phyloP scores from a whole-genome alignment of 2,888 invertebrate genomes.

The Strigamia maritima region DNA sequence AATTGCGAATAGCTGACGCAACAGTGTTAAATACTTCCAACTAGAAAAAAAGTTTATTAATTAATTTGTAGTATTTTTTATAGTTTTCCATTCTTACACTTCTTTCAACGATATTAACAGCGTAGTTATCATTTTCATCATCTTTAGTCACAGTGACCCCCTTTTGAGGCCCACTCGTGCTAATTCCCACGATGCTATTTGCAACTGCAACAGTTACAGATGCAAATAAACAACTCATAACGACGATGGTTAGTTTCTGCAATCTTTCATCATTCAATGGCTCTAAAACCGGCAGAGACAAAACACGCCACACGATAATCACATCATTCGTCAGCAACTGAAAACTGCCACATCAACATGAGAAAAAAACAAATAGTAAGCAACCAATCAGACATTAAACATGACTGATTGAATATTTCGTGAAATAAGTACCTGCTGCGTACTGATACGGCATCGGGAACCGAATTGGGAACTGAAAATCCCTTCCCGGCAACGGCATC shows the following conservation, averaged over 20 bases:
- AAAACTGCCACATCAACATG: slow-evolving; percentile 57
- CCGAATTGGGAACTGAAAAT: slow-evolving; percentile 47
- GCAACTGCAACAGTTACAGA: slow-evolving; percentile 55
- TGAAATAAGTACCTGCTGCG: slow-evolving; percentile 58
- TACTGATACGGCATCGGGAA: slow-evolving; percentile 68
- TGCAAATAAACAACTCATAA: slow-evolving; percentile 74
- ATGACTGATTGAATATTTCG: neutral
- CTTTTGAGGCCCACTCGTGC: slow-evolving; percentile 44
- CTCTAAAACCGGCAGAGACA: slow-evolving; percentile 81
- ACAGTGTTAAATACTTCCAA: slow-evolving; percentile 79
- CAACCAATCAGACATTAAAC: neutral
- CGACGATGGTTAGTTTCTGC: slow-evolving; percentile 73
- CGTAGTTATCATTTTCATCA: slow-evolving; percentile 75
- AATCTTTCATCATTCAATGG: slow-evolving; percentile 81
- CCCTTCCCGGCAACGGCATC: slow-evolving; percentile 65
- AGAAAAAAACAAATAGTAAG: slow-evolving; percentile 6
- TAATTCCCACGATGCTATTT: slow-evolving; percentile 49
- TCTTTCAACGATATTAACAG: slow-evolving; percentile 80
- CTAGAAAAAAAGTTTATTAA: slow-evolving; percentile 46
- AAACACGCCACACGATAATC: slow-evolving; percentile 73
- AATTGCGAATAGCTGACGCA: slow-evolving; percentile 73
- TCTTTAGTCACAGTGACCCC: slow-evolving; percentile 59
- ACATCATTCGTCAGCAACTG: slow-evolving; percentile 79
- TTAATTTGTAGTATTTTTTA: neutral
- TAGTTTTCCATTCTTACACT: slow-evolving; percentile 55